These are phyloP conservation scores for Drosophila merina DNA, from an alignment of 2,888 invertebrate species.

Conservation along the genomic window DNA sequence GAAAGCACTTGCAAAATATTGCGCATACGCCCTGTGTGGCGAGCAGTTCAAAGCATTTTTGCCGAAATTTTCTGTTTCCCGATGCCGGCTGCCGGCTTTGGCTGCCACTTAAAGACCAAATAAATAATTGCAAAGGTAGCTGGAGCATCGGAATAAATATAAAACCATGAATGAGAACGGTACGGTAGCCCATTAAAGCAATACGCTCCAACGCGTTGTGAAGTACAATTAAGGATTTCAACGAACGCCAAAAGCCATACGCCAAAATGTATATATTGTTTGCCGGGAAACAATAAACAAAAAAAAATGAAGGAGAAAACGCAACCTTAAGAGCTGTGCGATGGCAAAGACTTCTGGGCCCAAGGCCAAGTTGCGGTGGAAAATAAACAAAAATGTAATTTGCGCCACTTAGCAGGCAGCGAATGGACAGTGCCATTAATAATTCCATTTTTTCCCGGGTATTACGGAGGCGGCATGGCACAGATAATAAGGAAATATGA, in stretches of 20 bases:
- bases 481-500: conserved; percentile 77
- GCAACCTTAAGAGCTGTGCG: conserved; percentile 25
- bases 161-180: conserved; percentile 2
- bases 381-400: conserved; percentile 77
- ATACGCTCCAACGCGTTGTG: conserved; percentile 58
- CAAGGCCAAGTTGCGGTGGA: conserved; percentile 59
- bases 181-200: conserved; percentile 61
- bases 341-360: conserved; percentile 13
- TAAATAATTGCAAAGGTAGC: conserved; percentile 63
- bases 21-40: conserved; percentile 50
- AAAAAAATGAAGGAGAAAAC: conserved; percentile 20
- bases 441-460: conserved; percentile 66
- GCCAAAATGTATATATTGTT: conserved; percentile 37
- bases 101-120: conserved; percentile 44
- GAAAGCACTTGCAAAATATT: conserved; percentile 41
- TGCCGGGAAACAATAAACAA: conserved; percentile 40
- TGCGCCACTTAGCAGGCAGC: conserved; percentile 77
- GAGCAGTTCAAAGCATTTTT: conserved; percentile 6
- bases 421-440: conserved; percentile 78
- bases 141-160: conserved; percentile 42
- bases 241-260: conserved; percentile 63
- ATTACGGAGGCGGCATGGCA: conserved; percentile 42
- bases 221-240: conserved; percentile 69
- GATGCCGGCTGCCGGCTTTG: conserved; percentile 3
- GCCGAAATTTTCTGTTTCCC: background rate